Evolutionary conservation across 2,888 invertebrate species (phyloP).

Genomic region (Rotaria sp.): DNA sequence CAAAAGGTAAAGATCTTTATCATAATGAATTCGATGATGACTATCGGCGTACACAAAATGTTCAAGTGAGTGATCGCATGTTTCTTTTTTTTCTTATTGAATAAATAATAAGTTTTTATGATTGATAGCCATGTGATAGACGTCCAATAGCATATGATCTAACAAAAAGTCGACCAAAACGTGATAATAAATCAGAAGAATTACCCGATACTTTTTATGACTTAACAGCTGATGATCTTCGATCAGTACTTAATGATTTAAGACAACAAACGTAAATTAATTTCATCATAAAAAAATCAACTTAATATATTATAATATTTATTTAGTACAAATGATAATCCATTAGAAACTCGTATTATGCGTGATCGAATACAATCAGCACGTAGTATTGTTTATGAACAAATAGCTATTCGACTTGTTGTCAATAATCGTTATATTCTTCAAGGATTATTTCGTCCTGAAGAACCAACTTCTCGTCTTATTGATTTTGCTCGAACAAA

Average conservation of each 20-base stretch:
- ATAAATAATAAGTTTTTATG: neutral
- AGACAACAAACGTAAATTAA: slow-evolving; percentile 47
- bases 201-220: slow-evolving; percentile 77
- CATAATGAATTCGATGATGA: slow-evolving; percentile 47
- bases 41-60: slow-evolving; percentile 3
- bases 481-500: slow-evolving; percentile 69
- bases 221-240: slow-evolving; percentile 73
- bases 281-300: no score
- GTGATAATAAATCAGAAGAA: slow-evolving; percentile 44
- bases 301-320: neutral
- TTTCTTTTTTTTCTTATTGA: neutral
- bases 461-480: slow-evolving; percentile 65
- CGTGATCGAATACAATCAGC: slow-evolving; percentile 62
- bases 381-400: slow-evolving; percentile 66
- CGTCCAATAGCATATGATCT: slow-evolving; percentile 59
- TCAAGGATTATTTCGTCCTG: slow-evolving; percentile 74
- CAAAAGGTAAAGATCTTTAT: slow-evolving; percentile 51
- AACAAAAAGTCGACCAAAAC: slow-evolving; percentile 59
- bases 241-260: slow-evolving; percentile 66
- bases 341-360: slow-evolving; percentile 66
- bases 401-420: slow-evolving; percentile 72
- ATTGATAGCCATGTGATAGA: slow-evolving; percentile 51
- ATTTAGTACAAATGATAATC: slow-evolving; percentile 65
- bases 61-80: neutral
- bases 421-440: slow-evolving; percentile 78